Conservation (phyloP, 2,888 invertebrate genomes). For the Lasioglossum zephyrum region DNA sequence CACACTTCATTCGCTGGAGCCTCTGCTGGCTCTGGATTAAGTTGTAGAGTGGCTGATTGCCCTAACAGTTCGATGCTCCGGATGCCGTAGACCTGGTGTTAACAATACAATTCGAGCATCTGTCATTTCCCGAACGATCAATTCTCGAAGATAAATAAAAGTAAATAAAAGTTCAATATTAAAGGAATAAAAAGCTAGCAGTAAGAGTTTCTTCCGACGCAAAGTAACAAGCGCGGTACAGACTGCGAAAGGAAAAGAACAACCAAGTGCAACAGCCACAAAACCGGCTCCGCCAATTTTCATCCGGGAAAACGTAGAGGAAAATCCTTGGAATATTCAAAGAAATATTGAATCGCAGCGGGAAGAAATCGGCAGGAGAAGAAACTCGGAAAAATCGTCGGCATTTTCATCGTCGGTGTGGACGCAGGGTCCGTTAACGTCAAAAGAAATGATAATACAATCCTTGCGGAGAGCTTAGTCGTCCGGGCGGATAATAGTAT, state of each 20-base stretch:
- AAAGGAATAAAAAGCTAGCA: background rate
- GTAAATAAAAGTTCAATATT: background rate
- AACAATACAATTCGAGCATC: background rate
- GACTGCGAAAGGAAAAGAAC: background rate
- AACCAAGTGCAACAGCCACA: background rate
- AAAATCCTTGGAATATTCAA: background rate
- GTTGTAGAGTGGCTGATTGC: background rate
- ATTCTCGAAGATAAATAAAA: background rate
- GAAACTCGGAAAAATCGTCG: background rate
- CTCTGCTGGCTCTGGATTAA: background rate
- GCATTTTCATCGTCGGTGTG: constrained; percentile 16
- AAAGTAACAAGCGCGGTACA: no score
- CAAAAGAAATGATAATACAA: constrained; percentile 13
- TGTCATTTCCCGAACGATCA: background rate
- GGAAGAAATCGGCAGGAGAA: background rate
- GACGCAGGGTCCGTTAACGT: constrained; percentile 35
- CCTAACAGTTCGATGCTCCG: background rate
- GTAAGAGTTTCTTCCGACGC: background rate
- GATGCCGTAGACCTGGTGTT: no score
- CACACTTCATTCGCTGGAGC: background rate
- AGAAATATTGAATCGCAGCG: background rate
- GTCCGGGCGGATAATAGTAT: constrained; percentile 11
- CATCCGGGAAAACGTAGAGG: no score
- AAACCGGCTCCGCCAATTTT: background rate
- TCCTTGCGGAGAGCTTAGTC: background rate